These are phyloP conservation scores for Actinopyga echinites DNA, from an alignment of 53 echinoderm and acorn worm species.

Conservation along the genomic window DNA sequence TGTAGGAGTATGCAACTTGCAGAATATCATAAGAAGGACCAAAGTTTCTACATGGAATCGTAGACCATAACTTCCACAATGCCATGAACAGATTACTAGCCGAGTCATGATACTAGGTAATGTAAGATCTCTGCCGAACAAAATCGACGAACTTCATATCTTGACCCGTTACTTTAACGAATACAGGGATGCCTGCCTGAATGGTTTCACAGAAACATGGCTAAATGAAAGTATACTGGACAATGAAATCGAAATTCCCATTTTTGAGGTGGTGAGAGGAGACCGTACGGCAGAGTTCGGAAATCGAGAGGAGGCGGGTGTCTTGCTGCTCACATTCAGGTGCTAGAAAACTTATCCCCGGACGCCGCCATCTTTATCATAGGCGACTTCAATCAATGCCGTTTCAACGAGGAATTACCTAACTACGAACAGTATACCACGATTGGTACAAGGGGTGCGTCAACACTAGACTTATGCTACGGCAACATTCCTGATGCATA, in stretches of 20 bases:
- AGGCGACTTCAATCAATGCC: conserved; percentile 65
- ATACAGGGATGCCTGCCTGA: conserved; percentile 46
- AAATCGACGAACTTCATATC: conserved; percentile 55
- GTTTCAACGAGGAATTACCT: conserved; percentile 37
- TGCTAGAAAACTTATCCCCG: conserved; percentile 27
- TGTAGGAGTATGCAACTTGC: too few relatives aligned
- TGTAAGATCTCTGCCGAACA: conserved; percentile 50
- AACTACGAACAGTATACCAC: conserved; percentile 47
- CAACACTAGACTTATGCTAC: conserved; percentile 53
- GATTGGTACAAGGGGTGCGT: conserved; percentile 28
- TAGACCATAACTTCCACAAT: too few relatives aligned
- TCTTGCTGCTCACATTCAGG: conserved; percentile 13
- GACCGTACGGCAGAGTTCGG: conserved; percentile 51
- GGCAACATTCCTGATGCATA: conserved; percentile 49
- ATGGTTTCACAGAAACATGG: conserved; percentile 69
- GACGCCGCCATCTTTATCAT: conserved; percentile 50
- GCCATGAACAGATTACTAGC: too few relatives aligned
- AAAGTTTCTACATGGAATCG: too few relatives aligned
- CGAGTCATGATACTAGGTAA: conserved; percentile 52
- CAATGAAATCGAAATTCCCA: not conserved
- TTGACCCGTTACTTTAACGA: conserved; percentile 42
- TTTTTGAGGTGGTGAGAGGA: conserved; percentile 47
- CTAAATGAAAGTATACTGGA: conserved; percentile 29
- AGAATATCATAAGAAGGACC: too few relatives aligned
- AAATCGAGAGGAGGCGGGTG: conserved; percentile 50